A percentile compares a stretch with the other conserved stretches of the same genome.
Conservation (phyloP, 2,888 invertebrate genomes). For the Charanyca ferruginea region DNA sequence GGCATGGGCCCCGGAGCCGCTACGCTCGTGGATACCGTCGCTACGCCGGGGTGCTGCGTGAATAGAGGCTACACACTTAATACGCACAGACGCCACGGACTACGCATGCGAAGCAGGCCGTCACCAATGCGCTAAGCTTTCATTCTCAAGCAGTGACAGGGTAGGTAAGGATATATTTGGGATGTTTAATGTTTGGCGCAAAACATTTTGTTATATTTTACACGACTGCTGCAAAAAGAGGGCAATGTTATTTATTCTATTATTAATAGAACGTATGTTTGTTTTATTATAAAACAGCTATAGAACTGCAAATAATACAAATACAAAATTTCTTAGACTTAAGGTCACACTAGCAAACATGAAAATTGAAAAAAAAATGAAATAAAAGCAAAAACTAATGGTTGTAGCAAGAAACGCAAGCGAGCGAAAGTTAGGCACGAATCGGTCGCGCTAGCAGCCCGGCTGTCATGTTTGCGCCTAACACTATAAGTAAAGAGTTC, state of each 20-base stretch:
- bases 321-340: slow-evolving; percentile 5
- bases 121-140: slow-evolving; percentile 56
- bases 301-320: not conserved
- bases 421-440: slow-evolving; percentile 29
- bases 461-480: slow-evolving; percentile 56
- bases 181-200: slow-evolving; percentile 62
- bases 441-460: slow-evolving; percentile 23
- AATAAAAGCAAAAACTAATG: slow-evolving; percentile 43
- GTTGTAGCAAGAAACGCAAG: slow-evolving; percentile 51
- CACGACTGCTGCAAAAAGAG: not conserved
- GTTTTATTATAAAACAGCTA: slow-evolving; percentile 9
- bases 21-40: slow-evolving; percentile 84
- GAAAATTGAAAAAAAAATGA: slow-evolving; percentile 16
- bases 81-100: slow-evolving; percentile 31
- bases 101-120: slow-evolving; percentile 41
- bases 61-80: slow-evolving; percentile 58
- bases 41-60: slow-evolving; percentile 83
- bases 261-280: not conserved
- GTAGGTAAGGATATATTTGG: slow-evolving; percentile 38
- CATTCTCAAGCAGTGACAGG: slow-evolving; percentile 67
- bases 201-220: slow-evolving; percentile 26
- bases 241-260: not conserved
- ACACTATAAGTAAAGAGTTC: slow-evolving; percentile 62
- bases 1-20: slow-evolving; percentile 78
- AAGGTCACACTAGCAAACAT: slow-evolving; percentile 22